Evolutionary conservation across 2,113 vertebrate species (phyloP).

Genomic region (Ammodytes dubius): DNA sequence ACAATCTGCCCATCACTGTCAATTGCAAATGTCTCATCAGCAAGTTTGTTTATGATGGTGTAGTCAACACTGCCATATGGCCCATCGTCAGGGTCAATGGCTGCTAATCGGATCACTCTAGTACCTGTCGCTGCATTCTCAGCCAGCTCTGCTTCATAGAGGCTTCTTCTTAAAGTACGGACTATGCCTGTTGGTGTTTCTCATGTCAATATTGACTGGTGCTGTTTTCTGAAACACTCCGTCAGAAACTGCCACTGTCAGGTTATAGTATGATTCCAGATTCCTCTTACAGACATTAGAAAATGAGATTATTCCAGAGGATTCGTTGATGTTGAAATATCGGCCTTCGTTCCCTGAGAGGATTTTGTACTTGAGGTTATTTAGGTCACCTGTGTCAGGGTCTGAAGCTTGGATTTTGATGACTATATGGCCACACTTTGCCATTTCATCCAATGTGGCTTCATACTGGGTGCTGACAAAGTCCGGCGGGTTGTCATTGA

Average conservation of each 20-base stretch:
- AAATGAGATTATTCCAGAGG: slow-evolving; percentile 95
- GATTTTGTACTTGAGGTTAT: slow-evolving; percentile 92
- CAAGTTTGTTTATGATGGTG: slow-evolving; percentile 96
- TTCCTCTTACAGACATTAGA: slow-evolving; percentile 93
- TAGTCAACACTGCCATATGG: slow-evolving; percentile 94
- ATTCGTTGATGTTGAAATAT: slow-evolving; percentile 93
- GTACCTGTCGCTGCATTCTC: slow-evolving; percentile 95
- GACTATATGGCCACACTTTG: slow-evolving; percentile 93
- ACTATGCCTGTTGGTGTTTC: slow-evolving; percentile 91
- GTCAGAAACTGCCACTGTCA: slow-evolving; percentile 94
- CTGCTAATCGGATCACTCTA: slow-evolving; percentile 93
- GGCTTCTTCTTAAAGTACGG: slow-evolving; percentile 91
- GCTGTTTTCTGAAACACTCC: slow-evolving; percentile 94
- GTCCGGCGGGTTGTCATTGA: slow-evolving; percentile 96
- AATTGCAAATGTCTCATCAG: slow-evolving; percentile 93
- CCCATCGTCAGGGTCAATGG: slow-evolving; percentile 93
- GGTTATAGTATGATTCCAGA: slow-evolving; percentile 89
- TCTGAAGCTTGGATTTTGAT: slow-evolving; percentile 96
- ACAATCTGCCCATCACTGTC: slow-evolving; percentile 88
- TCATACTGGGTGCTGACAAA: slow-evolving; percentile 90
- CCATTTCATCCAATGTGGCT: slow-evolving; percentile 92
- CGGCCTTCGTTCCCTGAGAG: slow-evolving; percentile 93
- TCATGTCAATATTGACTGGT: slow-evolving; percentile 95
- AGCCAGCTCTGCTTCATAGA: slow-evolving; percentile 95
- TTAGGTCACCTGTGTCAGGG: slow-evolving; percentile 86